Conservation (phyloP, 1,140 invertebrate genomes). For the Drosophila funebris region DNA sequence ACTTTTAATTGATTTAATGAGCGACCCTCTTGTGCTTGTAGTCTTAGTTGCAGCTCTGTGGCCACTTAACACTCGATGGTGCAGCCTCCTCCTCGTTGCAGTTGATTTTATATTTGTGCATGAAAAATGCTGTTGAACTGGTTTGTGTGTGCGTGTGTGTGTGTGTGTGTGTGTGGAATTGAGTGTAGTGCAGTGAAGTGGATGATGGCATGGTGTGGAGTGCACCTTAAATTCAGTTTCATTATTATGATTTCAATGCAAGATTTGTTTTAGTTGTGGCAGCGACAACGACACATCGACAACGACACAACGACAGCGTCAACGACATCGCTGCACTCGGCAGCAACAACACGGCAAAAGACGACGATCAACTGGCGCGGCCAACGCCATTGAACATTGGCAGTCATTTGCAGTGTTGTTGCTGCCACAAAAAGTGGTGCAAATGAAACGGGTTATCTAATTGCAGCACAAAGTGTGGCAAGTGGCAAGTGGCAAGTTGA, state of each 20-base stretch:
- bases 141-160: constrained; percentile 45
- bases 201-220: constrained; percentile 32
- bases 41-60: constrained; percentile 6
- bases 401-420: constrained; percentile 59
- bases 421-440: constrained; percentile 66
- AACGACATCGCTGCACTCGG: constrained; percentile 12
- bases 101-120: constrained; percentile 34
- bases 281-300: constrained; percentile 14
- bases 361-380: constrained; percentile 21
- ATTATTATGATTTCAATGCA: constrained; percentile 78
- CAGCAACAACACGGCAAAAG: not conserved
- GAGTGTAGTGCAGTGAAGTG: constrained; percentile 8
- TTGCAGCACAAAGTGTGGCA: constrained; percentile 76
- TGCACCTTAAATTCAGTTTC: constrained; percentile 79
- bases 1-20: constrained; percentile 31
- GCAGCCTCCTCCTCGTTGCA: constrained; percentile 24
- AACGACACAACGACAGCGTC: constrained; percentile 18
- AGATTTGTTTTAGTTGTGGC: constrained; percentile 68
- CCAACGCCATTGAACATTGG: constrained; percentile 81
- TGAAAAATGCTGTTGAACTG: constrained; percentile 78
- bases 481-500: constrained; percentile 79
- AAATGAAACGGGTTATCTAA: constrained; percentile 81
- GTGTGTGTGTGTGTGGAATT: constrained; percentile 4
- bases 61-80: constrained; percentile 47
- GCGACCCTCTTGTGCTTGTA: constrained; percentile 28